A percentile compares a stretch with the other conserved stretches of the same genome.
These are phyloP conservation scores for Horisme vitalbata DNA, from an alignment of 2,888 invertebrate genomes.

Conservation along the genomic window DNA sequence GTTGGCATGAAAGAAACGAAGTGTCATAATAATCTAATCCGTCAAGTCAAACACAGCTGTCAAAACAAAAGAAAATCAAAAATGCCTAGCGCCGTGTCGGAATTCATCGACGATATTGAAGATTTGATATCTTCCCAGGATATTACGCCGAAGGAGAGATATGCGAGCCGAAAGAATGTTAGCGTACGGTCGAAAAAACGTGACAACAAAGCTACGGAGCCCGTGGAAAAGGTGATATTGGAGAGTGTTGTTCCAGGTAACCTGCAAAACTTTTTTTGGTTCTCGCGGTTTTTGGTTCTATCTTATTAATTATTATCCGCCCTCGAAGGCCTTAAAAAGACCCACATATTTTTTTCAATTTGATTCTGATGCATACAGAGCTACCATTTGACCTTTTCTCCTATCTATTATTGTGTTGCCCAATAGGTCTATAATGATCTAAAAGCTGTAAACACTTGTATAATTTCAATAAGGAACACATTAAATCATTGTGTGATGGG, in stretches of 20 bases:
- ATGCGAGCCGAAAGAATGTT: conserved; percentile 87
- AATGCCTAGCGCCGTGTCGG: conserved; percentile 84
- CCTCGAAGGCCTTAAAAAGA: too few relatives aligned
- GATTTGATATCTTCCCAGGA: conserved; percentile 92
- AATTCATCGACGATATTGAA: conserved; percentile 92
- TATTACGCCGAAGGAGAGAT: conserved; percentile 90
- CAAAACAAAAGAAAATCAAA: conserved; percentile 43
- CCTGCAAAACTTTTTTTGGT: conserved; percentile 47
- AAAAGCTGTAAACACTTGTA: too few relatives aligned
- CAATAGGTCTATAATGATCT: too few relatives aligned
- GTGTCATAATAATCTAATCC: background rate
- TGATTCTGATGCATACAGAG: too few relatives aligned
- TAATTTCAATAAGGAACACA: too few relatives aligned
- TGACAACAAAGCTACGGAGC: conserved; percentile 50
- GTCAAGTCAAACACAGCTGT: conserved; percentile 17
- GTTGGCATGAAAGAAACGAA: background rate
- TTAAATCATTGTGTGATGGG: too few relatives aligned
- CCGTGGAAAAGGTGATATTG: conserved; percentile 72
- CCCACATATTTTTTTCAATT: too few relatives aligned
- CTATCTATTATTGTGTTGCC: too few relatives aligned
- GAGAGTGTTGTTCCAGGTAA: conserved; percentile 85
- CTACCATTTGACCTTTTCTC: too few relatives aligned
- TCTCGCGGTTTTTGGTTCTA: too few relatives aligned
- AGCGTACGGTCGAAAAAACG: conserved; percentile 85
- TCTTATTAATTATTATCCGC: too few relatives aligned